Base-by-base conservation (phyloP, 1,140 invertebrate genomes). In the Adelges cooleyi region DNA sequence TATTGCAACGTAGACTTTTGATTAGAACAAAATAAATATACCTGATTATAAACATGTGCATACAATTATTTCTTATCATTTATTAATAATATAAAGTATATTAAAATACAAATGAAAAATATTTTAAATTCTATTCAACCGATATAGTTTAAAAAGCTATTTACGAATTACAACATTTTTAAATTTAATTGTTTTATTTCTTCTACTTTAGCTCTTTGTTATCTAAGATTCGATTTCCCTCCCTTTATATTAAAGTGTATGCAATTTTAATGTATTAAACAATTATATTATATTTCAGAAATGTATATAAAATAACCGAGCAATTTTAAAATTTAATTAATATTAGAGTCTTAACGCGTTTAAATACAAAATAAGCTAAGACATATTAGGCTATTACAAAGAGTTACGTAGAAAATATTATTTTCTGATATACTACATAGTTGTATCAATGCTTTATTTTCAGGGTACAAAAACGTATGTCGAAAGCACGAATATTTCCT, bases 361-460 rank as follows among this genome's bases (percentile, higher is more conserved):
- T 6, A 38, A 38, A 38, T 38, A 38, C 36, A 13, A 8, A 38
- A 38, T 38, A n/a, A n/a, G n/a, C n/a, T n/a, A n/a, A n/a, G n/a
- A n/a, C n/a, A n/a, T n/a, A n/a, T n/a, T n/a, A n/a, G n/a, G n/a
- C n/a, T n/a, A n/a, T n/a, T n/a, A n/a, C n/a, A n/a, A n/a, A n/a
- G n/a, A n/a, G n/a, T n/a, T n/a, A n/a, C n/a, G n/a, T n/a, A n/a
- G n/a, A n/a, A n/a, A n/a, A n/a, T n/a, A n/a, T n/a, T n/a, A n/a
- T n/a, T n/a, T n/a, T n/a, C n/a, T n/a, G 6, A 38, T 38, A 38
- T 13, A 38, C 13, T 38, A 8, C 6, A 38, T 25, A 27, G 13
- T 2, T 46, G 20, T 44, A 44, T 44, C 42, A 62, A 62, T 62
- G 17, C 23, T 48, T 62, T 62, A 62, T 62, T 62, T 62, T 62